Evolutionary conservation across 2,113 vertebrate genomes (phyloP), one percentile per base, ranked within the genome.

Genomic region (Phalacrocorax aristotelis): DNA sequence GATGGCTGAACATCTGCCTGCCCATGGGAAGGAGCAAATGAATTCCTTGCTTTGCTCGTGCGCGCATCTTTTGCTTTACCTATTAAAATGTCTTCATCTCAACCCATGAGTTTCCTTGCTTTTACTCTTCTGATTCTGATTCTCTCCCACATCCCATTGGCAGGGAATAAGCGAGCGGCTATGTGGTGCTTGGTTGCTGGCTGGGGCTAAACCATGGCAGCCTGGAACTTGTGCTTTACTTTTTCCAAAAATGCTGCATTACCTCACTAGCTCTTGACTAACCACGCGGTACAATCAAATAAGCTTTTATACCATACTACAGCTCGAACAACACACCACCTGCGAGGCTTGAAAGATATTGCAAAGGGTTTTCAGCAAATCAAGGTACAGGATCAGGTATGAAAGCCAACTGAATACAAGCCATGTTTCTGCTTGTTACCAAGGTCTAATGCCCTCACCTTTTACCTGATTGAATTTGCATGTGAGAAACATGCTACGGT

Each of bases 401-500:
- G 42, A 91, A 96, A 84, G 26, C 10, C 57, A 95, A 23, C 13
- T 68, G 25, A 83, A 75, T 22, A 48, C 25, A 70, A 64, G 32
- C 25, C 65, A 68, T 9, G 8, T 22, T 74, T 91, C 70, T 76
- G 32, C 44, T 85, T 60, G 23, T 70, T 69, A 74, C 8, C 48
- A 79, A 69, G 44, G 32, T 62, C 48, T 66, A 58, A 78, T 12
- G 13, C 25, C 15, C 32, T 84, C 38, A 84, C 36, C 40, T 46
- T 80, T 40, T 15, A 83, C 32, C 51, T 62, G n/a, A 70, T 7
- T 7, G 2, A 92, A 87, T 15, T 70, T 36, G 42, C 68, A 77
- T 0, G 0, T 21, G 7, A 92, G 71, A 89, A 89, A 90, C 0
- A 0, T 0, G 0, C 21, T 57, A 13, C 10, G 14, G 65, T 52